Evolutionary conservation across 2,888 invertebrate species (phyloP), one percentile per base, ranked within the genome.

Genomic region (Spilarctia lutea): DNA sequence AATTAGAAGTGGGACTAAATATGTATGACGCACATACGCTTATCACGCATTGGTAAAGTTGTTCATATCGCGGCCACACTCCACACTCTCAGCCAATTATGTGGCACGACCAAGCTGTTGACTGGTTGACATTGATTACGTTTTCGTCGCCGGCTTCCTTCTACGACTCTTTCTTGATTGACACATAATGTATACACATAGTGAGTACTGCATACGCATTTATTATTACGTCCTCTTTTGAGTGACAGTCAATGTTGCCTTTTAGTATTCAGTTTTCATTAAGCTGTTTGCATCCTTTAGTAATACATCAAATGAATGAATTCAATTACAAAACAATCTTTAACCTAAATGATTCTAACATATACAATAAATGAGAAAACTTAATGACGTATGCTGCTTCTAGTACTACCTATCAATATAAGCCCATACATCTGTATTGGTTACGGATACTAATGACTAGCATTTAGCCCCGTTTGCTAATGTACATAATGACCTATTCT

Each of bases 101-200:
- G 87, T 87, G 87, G 87, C 85, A 85, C 88, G 85, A 86, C 80
- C 79, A 72, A 77, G 77, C 79, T 77, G 78, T 81, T 74, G 85
- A 89, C 87, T 83, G 82, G 91, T 91, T 91, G 93, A 91, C 93
- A 93, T 93, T 94, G 92, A 86, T 81, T 85, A 83, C 86, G 86
- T 88, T 91, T 91, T 87, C 83, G 88, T 86, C 85, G 87, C 81
- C 75, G 83, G 88, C 90, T 93, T 93, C 94, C 92, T 91, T 87
- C 88, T 89, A 85, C 85, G 85, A 85, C 80, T 87, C 84, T 74
- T 83, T 81, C 88, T 88, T 90, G 90, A 89, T 90, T 88, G 91
- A 89, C 89, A 88, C 85, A 83, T 86, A 89, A 89, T 83, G 81
- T 84, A 84, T 79, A 80, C 83, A 82, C 79, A 77, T 77, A 79